Base-by-base conservation (phyloP, 2,888 invertebrate genomes). In the Euzetes globulus region DNA sequence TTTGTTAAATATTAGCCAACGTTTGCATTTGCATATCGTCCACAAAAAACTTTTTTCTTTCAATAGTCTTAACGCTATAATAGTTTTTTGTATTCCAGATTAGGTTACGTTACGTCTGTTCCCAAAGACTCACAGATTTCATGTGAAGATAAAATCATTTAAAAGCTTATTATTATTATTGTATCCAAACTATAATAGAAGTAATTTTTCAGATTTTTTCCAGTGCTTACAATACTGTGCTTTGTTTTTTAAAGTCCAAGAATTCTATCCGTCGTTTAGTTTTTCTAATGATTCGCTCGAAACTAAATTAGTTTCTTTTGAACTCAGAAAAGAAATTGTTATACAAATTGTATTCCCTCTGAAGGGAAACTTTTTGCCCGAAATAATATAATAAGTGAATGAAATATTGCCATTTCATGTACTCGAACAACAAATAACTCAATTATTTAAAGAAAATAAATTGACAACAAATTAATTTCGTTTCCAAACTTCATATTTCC, bases 1-100 rank as follows among this genome's bases (percentile, higher is more conserved):
- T 70, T 70, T 70, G 70, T 70, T 70, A 70, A 37, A 70, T 70
- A 70, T 70, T 70, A 70, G 45, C 45, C 70, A 70, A 70, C 63
- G 27, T 47, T 70, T 45, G n/a, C 68, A 68, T 68, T 68, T 70
- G 70, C 68, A 68, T 68, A 47, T n/a, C 19, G 65, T 65, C n/a
- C 41, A 41, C 17, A 41, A 41, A 11, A 58, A 58, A 58, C 25
- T 58, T 58, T 7, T 55, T 27, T 55, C 25, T 50, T n/a, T 41
- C 41, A 41, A 41, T 41, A 58, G 27, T 58, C 7, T 27, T 27
- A 58, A 55, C 7, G 55, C 29, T 58, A 58, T 58, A 29, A 58
- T 58, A 55, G 11, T 55, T 19, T 55, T 55, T 55, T 55, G 55
- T n/a, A 52, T 22, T 55, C 9, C 22, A 55, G 22, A 27, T 58